Base-by-base conservation (phyloP, 2,113 vertebrate genomes). In the Vidua macroura region DNA sequence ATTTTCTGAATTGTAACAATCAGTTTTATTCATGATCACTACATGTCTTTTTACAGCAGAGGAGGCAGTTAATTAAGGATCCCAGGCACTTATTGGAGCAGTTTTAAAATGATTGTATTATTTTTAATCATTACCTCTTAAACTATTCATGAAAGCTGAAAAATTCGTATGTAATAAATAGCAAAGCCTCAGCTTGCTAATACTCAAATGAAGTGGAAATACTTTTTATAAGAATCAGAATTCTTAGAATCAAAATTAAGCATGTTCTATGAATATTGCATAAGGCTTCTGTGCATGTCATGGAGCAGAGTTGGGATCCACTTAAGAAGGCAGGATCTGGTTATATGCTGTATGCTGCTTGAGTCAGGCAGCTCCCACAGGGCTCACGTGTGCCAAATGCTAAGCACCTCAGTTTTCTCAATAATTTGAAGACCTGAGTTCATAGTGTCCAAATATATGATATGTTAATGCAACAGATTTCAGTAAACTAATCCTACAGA, bases 231-330 rank as follows among this genome's bases (percentile, higher is more conserved):
- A 95, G 62, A 82, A 95, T 51, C 27, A 37, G 68, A 68, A 85
- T 76, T 75, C 37, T 69, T 93, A 85, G 88, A 51, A 87, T 83
- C 64, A 89, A 90, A 74, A 85, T 92, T 79, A 87, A 83, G 70
- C 53, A 66, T 67, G 43, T 79, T 90, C 55, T 76, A 13, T 90
- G 43, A 94, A 92, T 92, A 89, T 74, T 90, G 37, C 37, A 80
- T 83, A 80, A 92, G 67, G 48, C 59, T 93, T 69, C 62, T 82
- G 1, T 46, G 74, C 46, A 17, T 55, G 78, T 59, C 48, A 31
- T 3, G 15, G 22, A 94, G 46, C 78, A 48, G 84, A 72, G 53
- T 30, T 31, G 43, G 59, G 9, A 72, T 95, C 46, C 14, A 66
- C 43, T 85, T 66, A 30, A 39, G 70, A 55, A 79, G n/a, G 37